phyloP scores from a whole-genome alignment of 2,113 vertebrate genomes.

The Sula dactylatra region DNA sequence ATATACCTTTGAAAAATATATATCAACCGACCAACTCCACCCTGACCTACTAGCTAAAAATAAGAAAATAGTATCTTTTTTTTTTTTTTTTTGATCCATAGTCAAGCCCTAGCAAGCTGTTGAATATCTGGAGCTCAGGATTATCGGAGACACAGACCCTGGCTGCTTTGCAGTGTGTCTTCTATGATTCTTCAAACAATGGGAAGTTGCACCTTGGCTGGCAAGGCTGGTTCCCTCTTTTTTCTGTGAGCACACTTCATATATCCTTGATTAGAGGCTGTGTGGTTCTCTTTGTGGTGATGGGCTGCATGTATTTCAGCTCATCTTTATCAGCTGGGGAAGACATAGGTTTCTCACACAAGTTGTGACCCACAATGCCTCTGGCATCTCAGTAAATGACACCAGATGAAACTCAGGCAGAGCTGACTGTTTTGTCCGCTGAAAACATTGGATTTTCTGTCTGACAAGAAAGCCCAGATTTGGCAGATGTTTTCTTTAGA shows the following conservation, averaged over 20 bases:
- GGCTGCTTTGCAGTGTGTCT: background rate
- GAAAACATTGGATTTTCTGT: background rate
- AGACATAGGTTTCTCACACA: background rate
- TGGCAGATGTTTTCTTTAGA: slow-evolving; percentile 6
- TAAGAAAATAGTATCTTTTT: background rate
- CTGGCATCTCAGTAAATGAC: background rate
- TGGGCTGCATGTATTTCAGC: background rate
- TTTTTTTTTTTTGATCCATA: background rate
- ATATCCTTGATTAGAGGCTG: background rate
- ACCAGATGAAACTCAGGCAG: background rate
- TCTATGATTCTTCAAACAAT: background rate
- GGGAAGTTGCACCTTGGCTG: background rate
- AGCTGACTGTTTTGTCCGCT: background rate
- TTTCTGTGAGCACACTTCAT: background rate
- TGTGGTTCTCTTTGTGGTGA: background rate
- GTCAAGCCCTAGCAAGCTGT: background rate
- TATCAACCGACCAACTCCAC: background rate
- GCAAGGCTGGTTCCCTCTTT: background rate
- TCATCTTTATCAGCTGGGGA: background rate
- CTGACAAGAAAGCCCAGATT: background rate
- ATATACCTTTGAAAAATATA: background rate
- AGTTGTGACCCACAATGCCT: background rate
- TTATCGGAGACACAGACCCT: background rate
- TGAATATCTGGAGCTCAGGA: background rate
- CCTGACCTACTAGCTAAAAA: background rate